Evolutionary conservation across 1,140 invertebrate species (phyloP), one percentile per base, ranked within the genome.

Genomic region (Drosophila dunni): DNA sequence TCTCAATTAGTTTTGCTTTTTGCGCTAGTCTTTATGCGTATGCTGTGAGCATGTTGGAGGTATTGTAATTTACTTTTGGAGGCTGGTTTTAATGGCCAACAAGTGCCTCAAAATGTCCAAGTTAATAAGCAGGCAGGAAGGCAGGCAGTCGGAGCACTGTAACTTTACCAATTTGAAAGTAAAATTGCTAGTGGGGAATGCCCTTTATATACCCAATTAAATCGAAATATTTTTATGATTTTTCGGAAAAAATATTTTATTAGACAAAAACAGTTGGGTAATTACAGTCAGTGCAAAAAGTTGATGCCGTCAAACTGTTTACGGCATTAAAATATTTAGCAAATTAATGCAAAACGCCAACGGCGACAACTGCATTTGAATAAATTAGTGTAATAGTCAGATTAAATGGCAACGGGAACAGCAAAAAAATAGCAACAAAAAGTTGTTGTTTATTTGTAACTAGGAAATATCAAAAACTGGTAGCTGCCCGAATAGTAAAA

Each of bases 381-480:
- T 89, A 89, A 89, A 89, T 89, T 89, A 89, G 88, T 89, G 75
- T 89, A 89, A 89, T 89, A 75, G 84, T 81, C 80, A 81, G 74
- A 70, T 89, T 78, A 84, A 89, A 65, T 62, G 77, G 62, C 53
- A 73, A 70, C 48, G 45, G 72, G 44, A 63, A 10, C 29, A 75
- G 24, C 62, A 57, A 61, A 9, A 60, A 33, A 45, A 51, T 34
- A 50, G 36, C 65, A 75, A 69, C 46, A 34, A 58, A 24, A 42
- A 33, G 40, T 50, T 61, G 69, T 7, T 62, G 60, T 15, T 50
- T 72, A 42, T 72, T 60, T 69, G 67, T 66, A 86, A 83, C 83
- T 79, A 86, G 83, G 83, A 86, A 86, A 86, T 88, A 88, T 88
- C 84, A 75, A 86, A 89, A 89, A 89, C 84, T 89, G 84, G 84